These are phyloP conservation scores for Parthenolecanium corni DNA, from an alignment of 2,888 invertebrate species.

Conservation along the genomic window DNA sequence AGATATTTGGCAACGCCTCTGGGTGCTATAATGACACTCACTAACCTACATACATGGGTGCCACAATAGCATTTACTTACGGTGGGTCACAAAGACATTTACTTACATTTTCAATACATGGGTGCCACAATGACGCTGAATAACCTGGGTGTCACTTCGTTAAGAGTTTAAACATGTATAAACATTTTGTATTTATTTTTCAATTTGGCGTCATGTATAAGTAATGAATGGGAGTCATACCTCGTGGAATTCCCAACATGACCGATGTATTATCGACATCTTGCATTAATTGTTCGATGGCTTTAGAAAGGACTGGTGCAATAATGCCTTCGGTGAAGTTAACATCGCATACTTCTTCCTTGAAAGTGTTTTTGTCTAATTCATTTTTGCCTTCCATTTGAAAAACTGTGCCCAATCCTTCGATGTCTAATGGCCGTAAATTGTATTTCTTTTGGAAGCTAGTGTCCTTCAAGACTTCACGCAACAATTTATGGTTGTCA, in stretches of 20 bases:
- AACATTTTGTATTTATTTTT: too few species aligned
- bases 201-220: too few species aligned
- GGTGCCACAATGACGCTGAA: too few species aligned
- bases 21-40: too few species aligned
- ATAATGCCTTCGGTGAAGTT: conserved; percentile 52
- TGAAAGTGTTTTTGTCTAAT: conserved; percentile 33
- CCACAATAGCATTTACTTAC: too few species aligned
- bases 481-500: conserved; percentile 56
- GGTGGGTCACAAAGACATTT: too few species aligned
- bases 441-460: conserved; percentile 75
- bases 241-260: conserved; percentile 74
- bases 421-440: conserved; percentile 62
- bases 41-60: too few species aligned
- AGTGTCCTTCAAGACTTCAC: conserved; percentile 72
- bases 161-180: too few species aligned
- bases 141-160: too few species aligned
- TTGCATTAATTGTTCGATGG: conserved; percentile 73
- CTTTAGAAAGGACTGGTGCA: conserved; percentile 70
- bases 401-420: conserved; percentile 43
- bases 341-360: conserved; percentile 40
- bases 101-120: too few species aligned
- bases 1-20: too few species aligned
- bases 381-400: conserved; percentile 53
- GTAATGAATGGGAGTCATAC: too few species aligned
- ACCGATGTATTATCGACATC: conserved; percentile 77